Percentiles rank a stretch among this genome's conserved stretches.
These are phyloP conservation scores for Riptortus pedestris DNA, from an alignment of 1,140 invertebrate species.

Conservation along the genomic window DNA sequence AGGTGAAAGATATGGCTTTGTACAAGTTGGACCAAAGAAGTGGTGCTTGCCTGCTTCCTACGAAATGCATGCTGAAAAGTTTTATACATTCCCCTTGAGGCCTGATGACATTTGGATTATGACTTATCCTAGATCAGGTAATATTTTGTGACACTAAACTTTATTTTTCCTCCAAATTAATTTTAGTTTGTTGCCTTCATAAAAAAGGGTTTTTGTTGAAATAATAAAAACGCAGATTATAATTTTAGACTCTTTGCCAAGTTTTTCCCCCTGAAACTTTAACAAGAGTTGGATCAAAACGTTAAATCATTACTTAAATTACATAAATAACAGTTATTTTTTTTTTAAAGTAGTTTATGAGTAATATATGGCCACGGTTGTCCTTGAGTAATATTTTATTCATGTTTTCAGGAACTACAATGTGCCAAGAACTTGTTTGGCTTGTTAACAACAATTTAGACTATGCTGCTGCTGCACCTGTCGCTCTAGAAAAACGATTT, in stretches of 20 bases:
- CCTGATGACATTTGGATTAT: slow-evolving; percentile 55
- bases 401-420: slow-evolving; percentile 37
- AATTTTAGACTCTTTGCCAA: too few relatives aligned
- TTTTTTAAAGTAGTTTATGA: too few relatives aligned
- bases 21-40: slow-evolving; percentile 58
- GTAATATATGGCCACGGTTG: too few relatives aligned
- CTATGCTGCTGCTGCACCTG: slow-evolving; percentile 37
- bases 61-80: slow-evolving; percentile 47
- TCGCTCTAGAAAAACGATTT: slow-evolving; percentile 39
- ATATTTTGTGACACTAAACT: too few relatives aligned
- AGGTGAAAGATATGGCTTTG: slow-evolving; percentile 58
- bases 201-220: background rate
- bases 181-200: background rate
- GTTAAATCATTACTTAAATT: too few relatives aligned
- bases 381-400: slow-evolving; percentile 39
- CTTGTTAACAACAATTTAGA: slow-evolving; percentile 37
- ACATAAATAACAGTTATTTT: too few relatives aligned
- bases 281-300: too few relatives aligned
- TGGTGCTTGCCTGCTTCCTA: slow-evolving; percentile 59
- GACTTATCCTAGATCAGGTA: slow-evolving; percentile 68
- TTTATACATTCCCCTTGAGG: slow-evolving; percentile 50
- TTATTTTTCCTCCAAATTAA: too few relatives aligned
- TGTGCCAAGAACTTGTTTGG: slow-evolving; percentile 39
- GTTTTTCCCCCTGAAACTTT: too few relatives aligned
- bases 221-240: background rate